phyloP scores from a whole-genome alignment of 2,888 invertebrate species.

The Alcis repandata region DNA sequence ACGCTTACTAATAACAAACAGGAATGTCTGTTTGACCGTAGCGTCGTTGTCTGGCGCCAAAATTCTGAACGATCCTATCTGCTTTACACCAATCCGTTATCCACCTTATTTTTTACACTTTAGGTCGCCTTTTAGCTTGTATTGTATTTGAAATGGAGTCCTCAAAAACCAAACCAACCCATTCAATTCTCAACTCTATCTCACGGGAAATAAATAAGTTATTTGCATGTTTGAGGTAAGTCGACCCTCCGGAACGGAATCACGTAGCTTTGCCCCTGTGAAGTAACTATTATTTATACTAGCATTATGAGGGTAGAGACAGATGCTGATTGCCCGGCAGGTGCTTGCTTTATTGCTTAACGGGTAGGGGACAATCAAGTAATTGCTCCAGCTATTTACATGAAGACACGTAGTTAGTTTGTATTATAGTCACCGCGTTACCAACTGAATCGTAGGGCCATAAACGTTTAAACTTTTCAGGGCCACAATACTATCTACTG shows the following conservation, averaged over 20 bases:
- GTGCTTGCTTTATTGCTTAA: constrained; percentile 35
- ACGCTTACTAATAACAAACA: constrained; percentile 48
- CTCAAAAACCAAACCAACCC: neutral
- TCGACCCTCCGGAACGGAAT: constrained; percentile 25
- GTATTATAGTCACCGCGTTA: too few relatives aligned
- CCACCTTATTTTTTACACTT: constrained; percentile 26
- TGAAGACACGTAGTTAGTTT: neutral
- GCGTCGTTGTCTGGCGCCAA: constrained; percentile 71
- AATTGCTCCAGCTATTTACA: constrained; percentile 15
- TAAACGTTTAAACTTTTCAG: too few relatives aligned
- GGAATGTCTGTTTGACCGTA: constrained; percentile 67
- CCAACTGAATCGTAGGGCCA: too few relatives aligned
- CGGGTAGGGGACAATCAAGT: constrained; percentile 7
- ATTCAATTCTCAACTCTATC: constrained; percentile 15
- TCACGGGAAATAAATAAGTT: neutral
- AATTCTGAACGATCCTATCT: constrained; percentile 64
- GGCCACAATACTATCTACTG: too few relatives aligned
- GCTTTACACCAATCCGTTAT: constrained; percentile 32
- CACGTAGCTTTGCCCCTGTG: constrained; percentile 9
- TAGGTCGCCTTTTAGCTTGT: constrained; percentile 40
- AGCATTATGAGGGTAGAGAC: constrained; percentile 23
- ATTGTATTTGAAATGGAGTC: neutral
- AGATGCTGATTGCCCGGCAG: constrained; percentile 43
- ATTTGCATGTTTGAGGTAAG: constrained; percentile 25
- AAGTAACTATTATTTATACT: constrained; percentile 5